These are phyloP conservation scores for Luehdorfia chinensis DNA, from an alignment of 1,140 invertebrate species.

Conservation along the genomic window DNA sequence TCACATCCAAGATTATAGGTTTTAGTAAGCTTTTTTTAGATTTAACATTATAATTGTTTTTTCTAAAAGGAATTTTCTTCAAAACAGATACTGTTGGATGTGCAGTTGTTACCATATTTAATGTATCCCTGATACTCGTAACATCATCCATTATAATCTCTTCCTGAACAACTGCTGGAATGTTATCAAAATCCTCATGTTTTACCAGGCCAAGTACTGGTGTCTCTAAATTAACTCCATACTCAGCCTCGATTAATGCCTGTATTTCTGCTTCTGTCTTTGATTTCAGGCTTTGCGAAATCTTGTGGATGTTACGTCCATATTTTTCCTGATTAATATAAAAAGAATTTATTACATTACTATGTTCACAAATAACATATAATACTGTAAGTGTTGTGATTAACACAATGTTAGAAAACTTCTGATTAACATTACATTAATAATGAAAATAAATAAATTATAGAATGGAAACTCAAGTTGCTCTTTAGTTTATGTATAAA, in stretches of 20 bases:
- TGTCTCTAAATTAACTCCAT: constrained; percentile 59
- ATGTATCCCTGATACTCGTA: constrained; percentile 74
- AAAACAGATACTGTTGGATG: constrained; percentile 63
- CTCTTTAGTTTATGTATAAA: too few relatives aligned
- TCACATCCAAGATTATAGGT: constrained; percentile 7
- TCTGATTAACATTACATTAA: constrained; percentile 1
- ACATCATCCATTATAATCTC: constrained; percentile 66
- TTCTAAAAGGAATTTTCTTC: constrained; percentile 37
- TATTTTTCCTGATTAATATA: constrained; percentile 78
- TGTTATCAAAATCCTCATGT: constrained; percentile 38
- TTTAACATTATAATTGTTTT: constrained; percentile 33
- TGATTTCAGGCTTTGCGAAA: constrained; percentile 81
- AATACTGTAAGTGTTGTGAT: too few relatives aligned
- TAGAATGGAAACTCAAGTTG: too few relatives aligned
- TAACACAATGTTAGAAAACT: not conserved
- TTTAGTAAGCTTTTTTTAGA: constrained; percentile 27
- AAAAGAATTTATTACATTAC: too few relatives aligned
- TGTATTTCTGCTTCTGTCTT: constrained; percentile 80
- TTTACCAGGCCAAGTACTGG: constrained; percentile 36
- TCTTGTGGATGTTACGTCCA: constrained; percentile 80
- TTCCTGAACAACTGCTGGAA: constrained; percentile 48
- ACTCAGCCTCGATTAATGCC: constrained; percentile 67
- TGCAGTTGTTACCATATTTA: constrained; percentile 75
- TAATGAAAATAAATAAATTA: not conserved
- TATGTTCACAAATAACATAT: constrained; percentile 1